These are phyloP conservation scores for Andrena chrysosceles DNA, from an alignment of 2,888 invertebrate species.

Conservation along the genomic window DNA sequence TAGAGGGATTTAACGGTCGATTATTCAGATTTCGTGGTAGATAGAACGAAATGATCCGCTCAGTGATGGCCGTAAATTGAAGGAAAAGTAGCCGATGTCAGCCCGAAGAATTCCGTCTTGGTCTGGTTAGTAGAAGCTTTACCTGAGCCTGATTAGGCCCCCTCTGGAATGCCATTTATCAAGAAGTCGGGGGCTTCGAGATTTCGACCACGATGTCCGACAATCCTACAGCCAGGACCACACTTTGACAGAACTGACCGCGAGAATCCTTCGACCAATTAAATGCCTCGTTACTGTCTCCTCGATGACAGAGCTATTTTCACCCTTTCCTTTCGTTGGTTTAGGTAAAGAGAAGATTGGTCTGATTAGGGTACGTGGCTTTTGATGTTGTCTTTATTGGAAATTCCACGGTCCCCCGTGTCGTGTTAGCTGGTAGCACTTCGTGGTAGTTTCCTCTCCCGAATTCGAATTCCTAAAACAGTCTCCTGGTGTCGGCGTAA, in stretches of 20 bases:
- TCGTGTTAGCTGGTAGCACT: slow-evolving; percentile 27
- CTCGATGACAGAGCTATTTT: slow-evolving; percentile 12
- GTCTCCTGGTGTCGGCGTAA: not conserved
- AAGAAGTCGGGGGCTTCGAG: slow-evolving; percentile 40
- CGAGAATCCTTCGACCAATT: slow-evolving; percentile 54
- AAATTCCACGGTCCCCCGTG: slow-evolving; percentile 13
- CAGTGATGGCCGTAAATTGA: slow-evolving; percentile 52
- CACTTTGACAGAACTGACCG: slow-evolving; percentile 45
- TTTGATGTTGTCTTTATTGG: slow-evolving; percentile 29
- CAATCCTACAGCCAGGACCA: slow-evolving; percentile 21
- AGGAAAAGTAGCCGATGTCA: slow-evolving; percentile 37
- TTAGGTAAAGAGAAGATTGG: not conserved
- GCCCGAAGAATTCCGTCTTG: slow-evolving; percentile 48
- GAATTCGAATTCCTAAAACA: slow-evolving; percentile 19
- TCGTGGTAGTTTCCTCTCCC: not conserved
- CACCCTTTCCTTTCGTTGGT: not conserved
- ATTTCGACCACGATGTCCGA: slow-evolving; percentile 32
- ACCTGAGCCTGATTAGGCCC: slow-evolving; percentile 70
- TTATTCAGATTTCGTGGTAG: slow-evolving; percentile 12
- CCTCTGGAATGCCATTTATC: slow-evolving; percentile 74
- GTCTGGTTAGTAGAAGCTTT: slow-evolving; percentile 39
- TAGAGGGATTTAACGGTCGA: not conserved
- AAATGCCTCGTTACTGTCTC: slow-evolving; percentile 50
- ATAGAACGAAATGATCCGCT: slow-evolving; percentile 26
- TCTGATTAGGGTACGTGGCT: slow-evolving; percentile 11